Percentiles rank a stretch among this genome's conserved stretches.
phyloP scores from a whole-genome alignment of 2,113 vertebrate species.

The Nematolebias whitei region DNA sequence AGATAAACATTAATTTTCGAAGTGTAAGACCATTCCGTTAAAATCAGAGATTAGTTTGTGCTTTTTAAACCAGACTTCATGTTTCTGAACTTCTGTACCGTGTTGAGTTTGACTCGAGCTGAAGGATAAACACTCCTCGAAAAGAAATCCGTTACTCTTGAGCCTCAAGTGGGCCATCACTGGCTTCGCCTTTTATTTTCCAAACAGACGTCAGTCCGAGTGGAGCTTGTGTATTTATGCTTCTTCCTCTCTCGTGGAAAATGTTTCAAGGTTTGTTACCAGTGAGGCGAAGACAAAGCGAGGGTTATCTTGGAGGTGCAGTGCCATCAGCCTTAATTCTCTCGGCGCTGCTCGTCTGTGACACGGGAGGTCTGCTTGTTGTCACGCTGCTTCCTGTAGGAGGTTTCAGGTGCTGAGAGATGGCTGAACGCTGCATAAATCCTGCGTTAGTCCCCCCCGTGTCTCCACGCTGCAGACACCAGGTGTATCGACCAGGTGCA shows the following conservation, averaged over 20 bases:
- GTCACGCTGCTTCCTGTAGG: constrained; percentile 39
- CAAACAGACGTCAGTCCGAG: constrained; percentile 33
- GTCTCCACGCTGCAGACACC: constrained; percentile 40
- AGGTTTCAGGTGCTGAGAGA: constrained; percentile 39
- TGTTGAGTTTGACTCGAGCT: constrained; percentile 21
- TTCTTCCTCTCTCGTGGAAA: constrained; percentile 37
- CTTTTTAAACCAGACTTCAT: background rate
- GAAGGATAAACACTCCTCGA: constrained; percentile 23
- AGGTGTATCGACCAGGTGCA: constrained; percentile 26
- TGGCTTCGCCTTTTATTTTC: constrained; percentile 25
- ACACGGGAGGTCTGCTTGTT: constrained; percentile 30
- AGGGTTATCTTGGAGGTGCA: constrained; percentile 7
- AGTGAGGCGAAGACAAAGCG: constrained; percentile 14
- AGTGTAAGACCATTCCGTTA: too few species aligned
- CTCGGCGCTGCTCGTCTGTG: constrained; percentile 13
- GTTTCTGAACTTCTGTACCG: constrained; percentile 3
- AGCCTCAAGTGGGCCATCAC: constrained; percentile 20
- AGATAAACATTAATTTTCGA: too few species aligned
- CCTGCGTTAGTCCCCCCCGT: constrained; percentile 23
- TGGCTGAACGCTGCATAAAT: constrained; percentile 17
- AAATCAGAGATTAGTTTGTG: too few species aligned
- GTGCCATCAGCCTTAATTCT: constrained; percentile 11
- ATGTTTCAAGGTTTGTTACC: constrained; percentile 23
- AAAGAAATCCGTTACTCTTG: constrained; percentile 19
- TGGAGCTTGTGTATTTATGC: constrained; percentile 16